Evolutionary conservation across 2,113 vertebrate genomes (phyloP).

Genomic region (Prietella phreatophila): DNA sequence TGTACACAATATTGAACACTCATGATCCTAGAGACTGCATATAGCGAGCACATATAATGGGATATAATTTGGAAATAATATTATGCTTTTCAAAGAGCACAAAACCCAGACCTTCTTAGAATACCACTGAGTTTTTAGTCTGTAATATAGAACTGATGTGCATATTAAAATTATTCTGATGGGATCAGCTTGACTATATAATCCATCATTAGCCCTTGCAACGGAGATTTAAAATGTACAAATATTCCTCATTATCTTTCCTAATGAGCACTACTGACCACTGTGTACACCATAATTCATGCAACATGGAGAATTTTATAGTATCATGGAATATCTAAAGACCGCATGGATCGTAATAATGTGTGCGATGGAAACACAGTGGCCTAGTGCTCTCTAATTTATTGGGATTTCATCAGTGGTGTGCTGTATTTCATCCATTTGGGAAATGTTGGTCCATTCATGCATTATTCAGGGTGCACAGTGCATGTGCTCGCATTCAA

Average conservation of each 20-base stretch:
- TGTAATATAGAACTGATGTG: neutral
- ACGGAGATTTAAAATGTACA: conserved; percentile 22
- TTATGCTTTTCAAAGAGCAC: conserved; percentile 24
- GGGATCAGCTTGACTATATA: conserved; percentile 26
- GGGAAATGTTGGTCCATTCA: conserved; percentile 53
- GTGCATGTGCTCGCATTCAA: conserved; percentile 60
- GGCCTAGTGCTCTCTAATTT: conserved; percentile 50
- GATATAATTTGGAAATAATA: conserved; percentile 8
- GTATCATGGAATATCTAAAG: conserved; percentile 23
- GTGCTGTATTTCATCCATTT: conserved; percentile 54
- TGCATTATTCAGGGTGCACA: conserved; percentile 55
- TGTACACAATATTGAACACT: conserved; percentile 19
- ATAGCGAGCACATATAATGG: neutral
- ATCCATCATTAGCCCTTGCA: conserved; percentile 26
- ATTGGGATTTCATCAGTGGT: conserved; percentile 54
- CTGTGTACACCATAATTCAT: conserved; percentile 46
- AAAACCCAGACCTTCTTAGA: conserved; percentile 13
- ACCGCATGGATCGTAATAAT: conserved; percentile 29
- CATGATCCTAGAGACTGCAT: conserved; percentile 14
- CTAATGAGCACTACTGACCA: conserved; percentile 45
- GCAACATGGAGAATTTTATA: conserved; percentile 40
- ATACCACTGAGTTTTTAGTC: conserved; percentile 18
- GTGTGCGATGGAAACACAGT: conserved; percentile 38
- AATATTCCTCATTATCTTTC: conserved; percentile 45
- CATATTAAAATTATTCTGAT: conserved; percentile 13